Base-by-base conservation (phyloP, 2,113 vertebrate species). In the Ciconia stormi region DNA sequence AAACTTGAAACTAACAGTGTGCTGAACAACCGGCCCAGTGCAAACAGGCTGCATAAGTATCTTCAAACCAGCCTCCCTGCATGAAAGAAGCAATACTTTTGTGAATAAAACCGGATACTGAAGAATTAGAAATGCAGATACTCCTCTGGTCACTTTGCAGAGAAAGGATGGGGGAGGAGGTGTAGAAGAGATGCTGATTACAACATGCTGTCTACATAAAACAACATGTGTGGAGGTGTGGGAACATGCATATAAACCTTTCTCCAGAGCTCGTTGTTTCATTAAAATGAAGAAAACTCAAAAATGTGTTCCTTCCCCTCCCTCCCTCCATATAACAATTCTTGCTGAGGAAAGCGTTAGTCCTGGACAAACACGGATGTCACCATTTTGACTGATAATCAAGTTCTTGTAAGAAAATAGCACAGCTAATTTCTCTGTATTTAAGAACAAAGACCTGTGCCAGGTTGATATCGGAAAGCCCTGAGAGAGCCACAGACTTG, bases 221-320 rank as follows among this genome's bases (percentile, higher is more conserved):
- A 7, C n/a, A 71, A 95, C 69, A 67, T 30, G 40, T 92, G 89
- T 83, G 69, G 76, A 96, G 86, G 89, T 96, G 93, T 89, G 69
- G 63, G 72, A 94, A 87, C 0, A 13, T 21, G 11, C 19, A 70
- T 55, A 83, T 42, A 66, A 91, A 89, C 42, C 4, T 95, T 93
- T 81, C 46, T 90, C 82, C 56, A 74, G 79, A 92, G 58, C 46
- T 29, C 66, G 25, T 58, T 87, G 25, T 69, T 87, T 87, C 62
- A 91, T 66, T 89, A 87, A 85, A 82, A 73, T 36, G 46, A 76
- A 91, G 23, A 95, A 86, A 93, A 74, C 17, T 55, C 44, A 67
- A 49, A 90, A 55, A 91, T 20, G 3, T 88, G 30, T 40, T 93
- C 19, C 34, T 91, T 85, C 30, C 26, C 79, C 53, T 87, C 22